These are phyloP conservation scores for Masticophis lateralis DNA, from an alignment of 2,797 vertebrate genomes.

Conservation along the genomic window DNA sequence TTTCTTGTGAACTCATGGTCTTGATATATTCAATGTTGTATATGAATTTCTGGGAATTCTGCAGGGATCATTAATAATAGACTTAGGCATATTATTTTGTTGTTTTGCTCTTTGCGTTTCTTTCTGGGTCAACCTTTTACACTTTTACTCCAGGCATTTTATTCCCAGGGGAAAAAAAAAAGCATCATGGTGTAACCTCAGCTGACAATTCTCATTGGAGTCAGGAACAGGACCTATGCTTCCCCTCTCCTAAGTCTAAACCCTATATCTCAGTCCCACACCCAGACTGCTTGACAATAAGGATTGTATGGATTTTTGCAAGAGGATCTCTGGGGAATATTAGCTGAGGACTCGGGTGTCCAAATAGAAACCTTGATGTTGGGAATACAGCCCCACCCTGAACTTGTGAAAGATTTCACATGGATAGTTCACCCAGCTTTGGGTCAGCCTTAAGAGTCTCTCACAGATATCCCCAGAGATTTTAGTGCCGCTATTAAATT, in stretches of 20 bases:
- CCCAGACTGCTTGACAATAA: neutral
- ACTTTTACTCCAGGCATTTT: neutral
- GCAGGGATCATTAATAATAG: neutral
- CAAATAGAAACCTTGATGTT: neutral
- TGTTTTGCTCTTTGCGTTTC: neutral
- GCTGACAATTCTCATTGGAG: neutral
- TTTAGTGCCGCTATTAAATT: slow-evolving; percentile 51
- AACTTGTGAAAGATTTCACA: neutral
- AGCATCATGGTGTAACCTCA: neutral
- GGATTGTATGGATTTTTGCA: neutral
- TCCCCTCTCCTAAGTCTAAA: neutral
- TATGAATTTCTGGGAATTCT: neutral
- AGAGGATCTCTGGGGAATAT: neutral
- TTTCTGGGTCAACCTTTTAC: neutral
- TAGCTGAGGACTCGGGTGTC: neutral
- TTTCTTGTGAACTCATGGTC: neutral
- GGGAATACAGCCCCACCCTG: neutral
- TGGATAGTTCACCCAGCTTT: accelerated
- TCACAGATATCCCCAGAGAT: slow-evolving; percentile 54
- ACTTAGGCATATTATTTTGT: neutral
- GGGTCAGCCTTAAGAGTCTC: slow-evolving; percentile 35
- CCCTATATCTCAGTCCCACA: neutral
- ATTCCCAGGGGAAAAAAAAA: neutral
- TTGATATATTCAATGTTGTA: neutral
- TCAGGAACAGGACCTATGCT: neutral